Percentiles rank a stretch among this genome's conserved stretches.
Evolutionary conservation across 2,888 invertebrate species (phyloP).

Genomic region (Mythimna vitellina): DNA sequence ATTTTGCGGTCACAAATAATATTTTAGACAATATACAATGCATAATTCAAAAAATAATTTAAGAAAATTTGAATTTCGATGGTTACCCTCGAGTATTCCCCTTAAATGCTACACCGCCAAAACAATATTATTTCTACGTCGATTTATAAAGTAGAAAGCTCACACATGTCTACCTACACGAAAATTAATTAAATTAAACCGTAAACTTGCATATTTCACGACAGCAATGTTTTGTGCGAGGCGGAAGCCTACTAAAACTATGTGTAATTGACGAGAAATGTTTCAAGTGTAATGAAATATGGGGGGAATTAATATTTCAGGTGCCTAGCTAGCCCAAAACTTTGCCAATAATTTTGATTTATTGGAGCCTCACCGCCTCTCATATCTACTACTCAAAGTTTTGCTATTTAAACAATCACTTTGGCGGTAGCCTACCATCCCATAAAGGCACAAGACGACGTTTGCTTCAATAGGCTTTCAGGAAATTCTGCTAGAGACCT

Average conservation of each 20-base stretch:
- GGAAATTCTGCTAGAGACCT: conserved; percentile 36
- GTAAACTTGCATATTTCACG: conserved; percentile 58
- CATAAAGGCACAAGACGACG: conserved; percentile 42
- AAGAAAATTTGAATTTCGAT: no score
- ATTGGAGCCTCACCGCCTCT: conserved; percentile 76
- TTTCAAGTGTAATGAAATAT: conserved; percentile 78
- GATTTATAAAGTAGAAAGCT: conserved; percentile 10
- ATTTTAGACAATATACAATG: no score
- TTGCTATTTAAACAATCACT: conserved; percentile 78
- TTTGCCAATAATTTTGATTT: conserved; percentile 85
- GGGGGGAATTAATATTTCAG: conserved; percentile 80
- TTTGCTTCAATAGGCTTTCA: conserved; percentile 45
- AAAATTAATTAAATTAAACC: conserved; percentile 60
- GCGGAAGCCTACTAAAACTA: conserved; percentile 68
- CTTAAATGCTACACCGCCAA: background rate
- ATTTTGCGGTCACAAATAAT: no score
- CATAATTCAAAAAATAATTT: no score
- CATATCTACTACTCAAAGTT: conserved; percentile 77
- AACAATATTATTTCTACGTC: conserved; percentile 1
- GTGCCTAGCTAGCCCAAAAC: conserved; percentile 77
- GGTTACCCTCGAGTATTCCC: no score
- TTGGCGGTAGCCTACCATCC: conserved; percentile 45
- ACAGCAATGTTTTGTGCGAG: conserved; percentile 55
- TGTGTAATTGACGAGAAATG: conserved; percentile 75
- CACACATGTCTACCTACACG: conserved; percentile 45